Conservation (phyloP, 2,888 invertebrate species). For the Scelioninae gen. 1 region DNA sequence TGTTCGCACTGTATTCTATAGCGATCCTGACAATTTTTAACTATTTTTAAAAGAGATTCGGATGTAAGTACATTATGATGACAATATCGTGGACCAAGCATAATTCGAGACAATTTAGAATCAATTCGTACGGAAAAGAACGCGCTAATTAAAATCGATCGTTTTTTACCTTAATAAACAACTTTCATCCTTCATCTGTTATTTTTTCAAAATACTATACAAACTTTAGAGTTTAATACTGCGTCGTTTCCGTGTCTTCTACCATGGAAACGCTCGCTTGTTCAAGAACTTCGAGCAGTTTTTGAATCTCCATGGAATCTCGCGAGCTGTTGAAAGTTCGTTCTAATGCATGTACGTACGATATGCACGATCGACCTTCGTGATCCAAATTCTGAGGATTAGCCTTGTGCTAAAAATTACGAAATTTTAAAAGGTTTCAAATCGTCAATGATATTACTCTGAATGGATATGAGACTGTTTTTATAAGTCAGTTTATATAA, state of each 20-base stretch:
- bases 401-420: constrained; percentile 92
- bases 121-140: not conserved
- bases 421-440: not conserved
- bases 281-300: constrained; percentile 81
- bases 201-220: constrained; percentile 37
- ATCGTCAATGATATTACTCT: not conserved
- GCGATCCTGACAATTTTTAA: constrained; percentile 5
- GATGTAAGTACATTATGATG: constrained; percentile 52
- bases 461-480: too few species aligned
- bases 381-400: constrained; percentile 96
- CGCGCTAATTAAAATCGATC: not conserved
- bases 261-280: constrained; percentile 81
- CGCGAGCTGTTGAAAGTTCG: constrained; percentile 80
- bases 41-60: not conserved
- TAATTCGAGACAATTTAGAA: not conserved
- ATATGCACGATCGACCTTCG: constrained; percentile 92
- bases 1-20: constrained; percentile 2
- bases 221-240: constrained; percentile 77
- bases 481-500: too few species aligned
- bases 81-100: not conserved
- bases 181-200: constrained; percentile 7
- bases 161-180: constrained; percentile 1
- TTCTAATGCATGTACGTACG: constrained; percentile 89
- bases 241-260: constrained; percentile 79
- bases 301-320: constrained; percentile 82